phyloP scores from a whole-genome alignment of 2,113 vertebrate species.

The Aspiorhynchus laticeps region DNA sequence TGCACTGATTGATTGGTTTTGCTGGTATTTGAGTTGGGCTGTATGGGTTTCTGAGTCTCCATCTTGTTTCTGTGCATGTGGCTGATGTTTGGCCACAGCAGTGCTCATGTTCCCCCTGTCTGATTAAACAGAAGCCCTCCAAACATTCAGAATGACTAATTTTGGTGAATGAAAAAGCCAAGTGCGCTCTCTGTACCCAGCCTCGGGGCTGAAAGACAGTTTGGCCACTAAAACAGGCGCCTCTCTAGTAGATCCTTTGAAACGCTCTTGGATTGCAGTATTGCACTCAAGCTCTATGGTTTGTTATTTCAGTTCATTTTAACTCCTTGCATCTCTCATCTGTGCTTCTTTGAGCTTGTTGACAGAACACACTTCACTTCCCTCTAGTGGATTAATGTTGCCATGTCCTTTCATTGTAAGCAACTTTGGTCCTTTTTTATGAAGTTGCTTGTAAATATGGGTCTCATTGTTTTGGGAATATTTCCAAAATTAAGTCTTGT shows the following conservation, averaged over 20 bases:
- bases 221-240: constrained; percentile 10
- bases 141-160: constrained; percentile 4
- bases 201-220: constrained; percentile 23
- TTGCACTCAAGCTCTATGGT: constrained; percentile 22
- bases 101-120: not conserved
- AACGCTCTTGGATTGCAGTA: constrained; percentile 34
- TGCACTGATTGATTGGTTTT: constrained; percentile 31
- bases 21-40: constrained; percentile 21
- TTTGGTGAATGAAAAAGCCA: constrained; percentile 21
- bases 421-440: not conserved
- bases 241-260: constrained; percentile 32
- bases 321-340: not conserved
- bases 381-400: constrained; percentile 16
- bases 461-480: not conserved
- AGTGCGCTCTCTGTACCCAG: constrained; percentile 1
- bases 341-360: not conserved
- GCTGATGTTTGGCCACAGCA: constrained; percentile 10
- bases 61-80: constrained; percentile 15
- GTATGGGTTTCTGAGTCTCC: not conserved
- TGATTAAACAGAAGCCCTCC: constrained; percentile 14
- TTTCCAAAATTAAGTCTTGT: not conserved
- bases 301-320: constrained; percentile 33
- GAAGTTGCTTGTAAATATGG: not conserved
- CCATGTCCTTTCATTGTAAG: not conserved
- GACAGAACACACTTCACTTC: not conserved